Base-by-base conservation (phyloP, 2,797 vertebrate species). In the Silurus lanzhouensis region DNA sequence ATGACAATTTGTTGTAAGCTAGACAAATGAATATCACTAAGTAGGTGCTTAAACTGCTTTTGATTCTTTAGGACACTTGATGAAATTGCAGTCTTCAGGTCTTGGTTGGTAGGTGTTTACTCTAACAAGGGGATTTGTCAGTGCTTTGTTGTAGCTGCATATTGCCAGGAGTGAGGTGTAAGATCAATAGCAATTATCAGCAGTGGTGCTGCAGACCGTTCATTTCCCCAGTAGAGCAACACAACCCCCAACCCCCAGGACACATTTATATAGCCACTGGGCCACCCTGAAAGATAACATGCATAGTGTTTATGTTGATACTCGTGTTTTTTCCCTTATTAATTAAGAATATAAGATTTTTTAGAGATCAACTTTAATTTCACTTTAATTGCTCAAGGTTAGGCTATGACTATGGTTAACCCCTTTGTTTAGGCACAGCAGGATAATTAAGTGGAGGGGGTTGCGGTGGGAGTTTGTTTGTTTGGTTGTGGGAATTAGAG, bases 121-220 rank as follows among this genome's bases (percentile, higher is more conserved):
- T 85, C 58, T 77, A 88, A 86, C 87, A 86, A 85, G 78, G 86
- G 83, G 46, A 68, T 88, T 84, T 72, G 78, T 79, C 76, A 71
- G n/a, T 79, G 85, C 81, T 77, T 82, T 74, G 68, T 78, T 85
- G 70, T 57, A 61, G 86, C 82, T 87, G 89, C 89, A 85, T 84
- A 88, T 86, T 72, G 83, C 84, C 83, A 81, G 85, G 70, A 85
- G 77, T 85, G 83, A 88, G 86, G 82, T 66, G 79, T 57, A 60
- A 83, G 88, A 91, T 92, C 90, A 90, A 91, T 92, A 91, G 86
- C 90, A 88, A 91, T 91, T 91, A 91, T 74, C 83, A 88, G 84
- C 84, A 87, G 84, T 82, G 84, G 81, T 82, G 78, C 88, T 88
- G 87, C 89, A 88, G 90, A 89, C 84, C 88, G 88, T 90, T 89